Evolutionary conservation across 2,113 vertebrate genomes (phyloP), one percentile per base, ranked within the genome.

Genomic region (Gulo gulo): DNA sequence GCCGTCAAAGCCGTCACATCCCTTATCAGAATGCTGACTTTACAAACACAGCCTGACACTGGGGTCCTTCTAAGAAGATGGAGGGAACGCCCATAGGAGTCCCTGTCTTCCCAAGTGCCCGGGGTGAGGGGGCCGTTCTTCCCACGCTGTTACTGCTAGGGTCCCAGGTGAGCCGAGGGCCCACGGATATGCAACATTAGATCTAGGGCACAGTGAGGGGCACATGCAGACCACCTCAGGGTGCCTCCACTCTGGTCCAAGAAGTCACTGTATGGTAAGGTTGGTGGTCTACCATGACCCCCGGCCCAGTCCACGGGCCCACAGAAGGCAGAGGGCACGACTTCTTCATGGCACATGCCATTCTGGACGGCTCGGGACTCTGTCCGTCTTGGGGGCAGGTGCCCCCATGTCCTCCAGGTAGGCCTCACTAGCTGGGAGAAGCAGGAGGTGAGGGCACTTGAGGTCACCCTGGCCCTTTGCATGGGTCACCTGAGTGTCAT

Each of bases 51-150:
- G 71, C 69, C 78, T 7, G 11, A 36, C 42, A 23, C 6, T 3
- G 2, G 42, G 12, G 42, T 15, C 45, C 14, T 71, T 36, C 34
- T 29, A 39, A 87, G 45, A 13, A 0, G 4, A 24, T 1, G 23
- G 52, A 11, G 4, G 50, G 8, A 6, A 6, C n/a, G 63, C 18
- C 29, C 45, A 1, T 2, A 2, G 16, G 7, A 21, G 12, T 10
- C 0, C 1, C 4, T 0, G 13, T n/a, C 50, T 21, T 24, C 21
- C 50, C 0, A 1, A 39, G 76, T 0, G 34, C 39, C 23, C 14
- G 3, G 65, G n/a, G 45, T 0, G 4, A 57, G 31, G 0, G 71
- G 2, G 26, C 7, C 3, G 80, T 18, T 73, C 55, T 78, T 9
- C 0, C 6, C 39, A 52, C 0, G 21, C 5, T 9, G 1, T 23